These are phyloP conservation scores for Bilobella aurantiaca DNA, from an alignment of 1,140 invertebrate genomes.

Conservation along the genomic window DNA sequence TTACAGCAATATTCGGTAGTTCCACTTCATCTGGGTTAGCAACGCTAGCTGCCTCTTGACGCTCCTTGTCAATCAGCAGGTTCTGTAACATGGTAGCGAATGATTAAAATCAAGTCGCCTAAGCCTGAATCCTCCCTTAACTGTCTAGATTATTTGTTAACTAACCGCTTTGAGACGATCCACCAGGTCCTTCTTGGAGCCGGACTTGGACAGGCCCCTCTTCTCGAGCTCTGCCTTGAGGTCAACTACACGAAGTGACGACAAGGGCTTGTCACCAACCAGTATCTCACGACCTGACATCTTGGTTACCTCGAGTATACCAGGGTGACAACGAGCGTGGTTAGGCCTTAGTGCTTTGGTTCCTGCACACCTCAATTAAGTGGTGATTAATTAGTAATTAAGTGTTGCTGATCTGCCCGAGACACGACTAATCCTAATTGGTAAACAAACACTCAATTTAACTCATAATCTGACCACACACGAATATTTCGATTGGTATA, in stretches of 20 bases:
- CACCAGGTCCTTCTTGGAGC: conserved; percentile 47
- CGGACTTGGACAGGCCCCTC: conserved; percentile 46
- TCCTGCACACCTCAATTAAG: no score
- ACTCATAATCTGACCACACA: no score
- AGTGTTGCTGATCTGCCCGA: no score
- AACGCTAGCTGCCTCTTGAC: conserved; percentile 10
- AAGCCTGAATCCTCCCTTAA: no score
- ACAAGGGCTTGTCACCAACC: conserved; percentile 38
- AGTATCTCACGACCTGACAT: conserved; percentile 26
- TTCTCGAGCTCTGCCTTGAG: conserved; percentile 47
- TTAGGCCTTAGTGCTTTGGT: neutral
- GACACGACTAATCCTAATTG: no score
- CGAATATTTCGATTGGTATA: no score
- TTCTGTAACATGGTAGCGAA: conserved; percentile 32
- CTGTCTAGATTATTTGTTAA: no score
- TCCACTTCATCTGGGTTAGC: conserved; percentile 24
- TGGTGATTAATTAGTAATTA: no score
- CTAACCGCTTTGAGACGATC: conserved; percentile 46
- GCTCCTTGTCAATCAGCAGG: conserved; percentile 31
- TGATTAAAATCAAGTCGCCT: no score
- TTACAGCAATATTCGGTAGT: conserved; percentile 34
- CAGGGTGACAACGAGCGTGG: neutral
- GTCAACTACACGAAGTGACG: conserved; percentile 47
- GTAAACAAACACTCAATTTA: no score
- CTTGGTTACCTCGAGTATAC: neutral